phyloP scores from a whole-genome alignment of 2,888 invertebrate genomes.

The Tenthredo distinguenda region DNA sequence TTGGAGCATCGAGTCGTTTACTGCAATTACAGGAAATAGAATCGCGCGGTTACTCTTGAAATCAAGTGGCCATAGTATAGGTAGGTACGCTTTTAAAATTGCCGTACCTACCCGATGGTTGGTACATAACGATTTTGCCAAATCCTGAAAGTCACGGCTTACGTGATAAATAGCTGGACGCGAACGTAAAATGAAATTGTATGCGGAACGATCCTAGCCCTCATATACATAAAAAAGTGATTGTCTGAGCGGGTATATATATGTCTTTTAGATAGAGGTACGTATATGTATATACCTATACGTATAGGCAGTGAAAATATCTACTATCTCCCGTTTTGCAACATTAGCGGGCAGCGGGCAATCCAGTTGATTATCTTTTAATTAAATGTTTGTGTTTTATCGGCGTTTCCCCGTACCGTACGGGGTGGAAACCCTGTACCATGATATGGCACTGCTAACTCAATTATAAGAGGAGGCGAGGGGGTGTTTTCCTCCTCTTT shows the following conservation, averaged over 20 bases:
- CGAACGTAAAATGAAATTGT: neutral
- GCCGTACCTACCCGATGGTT: neutral
- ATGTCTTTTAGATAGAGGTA: neutral
- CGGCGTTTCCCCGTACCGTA: conserved; percentile 59
- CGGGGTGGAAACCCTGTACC: conserved; percentile 21
- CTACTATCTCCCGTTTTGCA: conserved; percentile 43
- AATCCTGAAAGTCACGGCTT: conserved; percentile 1
- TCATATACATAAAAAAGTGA: conserved; percentile 75
- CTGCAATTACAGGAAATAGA: conserved; percentile 22
- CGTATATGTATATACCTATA: neutral
- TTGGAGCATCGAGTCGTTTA: conserved; percentile 20
- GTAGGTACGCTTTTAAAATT: conserved; percentile 5
- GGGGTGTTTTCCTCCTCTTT: conserved; percentile 42
- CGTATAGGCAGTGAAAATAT: conserved; percentile 27
- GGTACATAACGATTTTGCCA: neutral
- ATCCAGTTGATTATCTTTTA: conserved; percentile 76
- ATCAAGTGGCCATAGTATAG: neutral
- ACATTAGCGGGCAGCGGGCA: conserved; percentile 68
- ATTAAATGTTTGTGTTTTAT: conserved; percentile 76
- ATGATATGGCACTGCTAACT: conserved; percentile 50
- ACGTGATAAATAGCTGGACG: conserved; percentile 6
- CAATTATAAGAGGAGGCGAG: conserved; percentile 38
- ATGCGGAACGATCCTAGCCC: conserved; percentile 53
- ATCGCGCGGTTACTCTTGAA: conserved; percentile 2
- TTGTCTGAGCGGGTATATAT: conserved; percentile 60